phyloP scores from a whole-genome alignment of 2,888 invertebrate species.

The Latrodectus elegans region DNA sequence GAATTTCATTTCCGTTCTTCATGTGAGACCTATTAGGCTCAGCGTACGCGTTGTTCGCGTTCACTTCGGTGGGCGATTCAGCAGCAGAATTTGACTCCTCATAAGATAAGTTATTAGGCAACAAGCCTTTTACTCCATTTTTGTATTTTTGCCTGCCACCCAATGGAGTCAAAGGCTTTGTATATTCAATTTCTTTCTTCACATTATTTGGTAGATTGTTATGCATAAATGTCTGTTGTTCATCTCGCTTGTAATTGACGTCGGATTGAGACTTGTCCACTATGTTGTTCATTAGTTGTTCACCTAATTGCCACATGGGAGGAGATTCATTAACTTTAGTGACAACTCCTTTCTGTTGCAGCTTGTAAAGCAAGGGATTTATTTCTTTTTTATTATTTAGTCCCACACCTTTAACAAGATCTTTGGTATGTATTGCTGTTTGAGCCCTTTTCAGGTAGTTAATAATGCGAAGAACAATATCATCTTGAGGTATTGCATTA shows the following conservation, averaged over 20 bases:
- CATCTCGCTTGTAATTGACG: constrained; percentile 55
- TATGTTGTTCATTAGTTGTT: constrained; percentile 61
- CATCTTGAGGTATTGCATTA: constrained; percentile 65
- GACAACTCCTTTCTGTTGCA: constrained; percentile 70
- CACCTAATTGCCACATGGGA: constrained; percentile 69
- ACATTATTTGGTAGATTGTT: constrained; percentile 55
- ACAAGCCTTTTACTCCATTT: constrained; percentile 69
- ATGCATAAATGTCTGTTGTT: constrained; percentile 50
- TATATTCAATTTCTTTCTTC: constrained; percentile 58
- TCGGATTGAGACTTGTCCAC: constrained; percentile 47
- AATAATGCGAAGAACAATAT: constrained; percentile 63
- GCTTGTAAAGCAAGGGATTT: constrained; percentile 68
- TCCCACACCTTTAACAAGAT: constrained; percentile 67
- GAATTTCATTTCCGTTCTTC: constrained; percentile 39
- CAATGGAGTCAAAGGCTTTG: constrained; percentile 68
- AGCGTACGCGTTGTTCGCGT: constrained; percentile 66
- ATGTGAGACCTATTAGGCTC: constrained; percentile 61
- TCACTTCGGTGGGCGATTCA: constrained; percentile 61
- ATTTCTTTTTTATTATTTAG: constrained; percentile 69
- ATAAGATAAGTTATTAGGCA: constrained; percentile 62
- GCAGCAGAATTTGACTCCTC: constrained; percentile 54
- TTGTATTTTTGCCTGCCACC: constrained; percentile 67
- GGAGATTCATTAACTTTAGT: constrained; percentile 70
- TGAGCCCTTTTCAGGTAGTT: constrained; percentile 67
- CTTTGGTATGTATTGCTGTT: constrained; percentile 64